Conservation (phyloP, 2,797 vertebrate genomes). For the Okamejei kenojei region DNA sequence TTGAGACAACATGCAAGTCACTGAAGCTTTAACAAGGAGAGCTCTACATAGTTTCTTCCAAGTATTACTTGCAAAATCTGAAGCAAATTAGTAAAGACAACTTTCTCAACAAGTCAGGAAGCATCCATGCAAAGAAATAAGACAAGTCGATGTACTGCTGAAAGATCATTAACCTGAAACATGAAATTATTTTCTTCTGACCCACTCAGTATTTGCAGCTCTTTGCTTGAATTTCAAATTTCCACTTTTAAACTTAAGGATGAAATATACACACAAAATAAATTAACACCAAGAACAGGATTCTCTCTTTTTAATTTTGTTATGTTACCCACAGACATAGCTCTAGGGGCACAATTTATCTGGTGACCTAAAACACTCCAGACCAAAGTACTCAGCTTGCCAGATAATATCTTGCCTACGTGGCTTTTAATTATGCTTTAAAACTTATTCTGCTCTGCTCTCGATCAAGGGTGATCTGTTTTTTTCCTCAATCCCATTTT, state of each 20-base stretch:
- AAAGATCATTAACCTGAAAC: too few relatives aligned
- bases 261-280: not conserved
- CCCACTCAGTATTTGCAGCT: too few relatives aligned
- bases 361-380: not conserved
- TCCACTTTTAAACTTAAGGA: too few relatives aligned
- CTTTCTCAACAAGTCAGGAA: too few relatives aligned
- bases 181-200: too few relatives aligned
- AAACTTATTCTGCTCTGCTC: not conserved
- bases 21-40: not conserved
- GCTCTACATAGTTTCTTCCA: not conserved
- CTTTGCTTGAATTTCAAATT: too few relatives aligned
- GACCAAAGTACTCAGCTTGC: not conserved
- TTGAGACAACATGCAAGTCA: not conserved
- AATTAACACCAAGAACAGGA: not conserved
- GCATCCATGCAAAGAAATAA: too few relatives aligned
- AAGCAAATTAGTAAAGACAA: not conserved
- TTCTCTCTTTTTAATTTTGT: not conserved
- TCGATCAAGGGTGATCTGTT: too few relatives aligned
- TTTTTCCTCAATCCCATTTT: too few relatives aligned
- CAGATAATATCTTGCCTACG: not conserved
- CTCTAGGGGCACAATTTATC: not conserved
- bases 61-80: not conserved
- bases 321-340: not conserved
- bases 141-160: too few relatives aligned
- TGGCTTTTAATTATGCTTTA: not conserved